Evolutionary conservation across 1,140 invertebrate genomes (phyloP).

Genomic region (Psilanteris sp.): DNA sequence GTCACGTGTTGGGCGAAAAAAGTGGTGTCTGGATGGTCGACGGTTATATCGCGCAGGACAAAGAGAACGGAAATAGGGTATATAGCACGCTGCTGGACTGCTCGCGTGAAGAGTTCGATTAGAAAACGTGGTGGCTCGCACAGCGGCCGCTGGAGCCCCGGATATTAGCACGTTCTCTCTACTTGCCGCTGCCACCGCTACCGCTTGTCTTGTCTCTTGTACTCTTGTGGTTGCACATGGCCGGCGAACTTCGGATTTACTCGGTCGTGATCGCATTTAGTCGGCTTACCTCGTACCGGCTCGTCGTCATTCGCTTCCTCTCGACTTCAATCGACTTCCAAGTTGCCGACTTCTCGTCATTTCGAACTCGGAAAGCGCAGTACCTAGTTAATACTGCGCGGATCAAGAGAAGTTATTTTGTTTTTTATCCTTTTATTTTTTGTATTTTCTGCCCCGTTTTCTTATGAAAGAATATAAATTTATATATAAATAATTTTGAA

Average conservation of each 20-base stretch:
- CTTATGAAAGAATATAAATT: too few species aligned
- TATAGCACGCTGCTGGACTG: background rate
- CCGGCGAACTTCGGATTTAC: conserved; percentile 40
- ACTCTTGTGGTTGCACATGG: conserved; percentile 53
- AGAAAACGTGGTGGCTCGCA: conserved; percentile 71
- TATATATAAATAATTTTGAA: too few species aligned
- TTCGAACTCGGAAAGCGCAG: background rate
- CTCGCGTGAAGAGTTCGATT: conserved; percentile 72
- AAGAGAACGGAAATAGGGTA: conserved; percentile 64
- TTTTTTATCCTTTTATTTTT: too few species aligned
- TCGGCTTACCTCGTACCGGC: background rate
- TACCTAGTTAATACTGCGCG: too few species aligned
- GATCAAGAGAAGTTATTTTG: too few species aligned
- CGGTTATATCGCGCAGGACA: conserved; percentile 28
- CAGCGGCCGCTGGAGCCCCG: conserved; percentile 74
- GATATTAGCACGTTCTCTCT: conserved; percentile 72
- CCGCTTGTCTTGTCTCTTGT: conserved; percentile 2
- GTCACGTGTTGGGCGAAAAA: conserved; percentile 47
- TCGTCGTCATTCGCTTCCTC: background rate
- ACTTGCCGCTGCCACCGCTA: conserved; percentile 10
- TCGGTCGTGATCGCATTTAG: background rate
- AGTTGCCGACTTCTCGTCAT: conserved; percentile 2
- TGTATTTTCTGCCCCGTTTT: too few species aligned
- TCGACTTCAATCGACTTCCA: conserved; percentile 13
- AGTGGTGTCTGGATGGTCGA: conserved; percentile 32